Conservation (phyloP, 2,888 invertebrate genomes). For the Sepiola atlantica region DNA sequence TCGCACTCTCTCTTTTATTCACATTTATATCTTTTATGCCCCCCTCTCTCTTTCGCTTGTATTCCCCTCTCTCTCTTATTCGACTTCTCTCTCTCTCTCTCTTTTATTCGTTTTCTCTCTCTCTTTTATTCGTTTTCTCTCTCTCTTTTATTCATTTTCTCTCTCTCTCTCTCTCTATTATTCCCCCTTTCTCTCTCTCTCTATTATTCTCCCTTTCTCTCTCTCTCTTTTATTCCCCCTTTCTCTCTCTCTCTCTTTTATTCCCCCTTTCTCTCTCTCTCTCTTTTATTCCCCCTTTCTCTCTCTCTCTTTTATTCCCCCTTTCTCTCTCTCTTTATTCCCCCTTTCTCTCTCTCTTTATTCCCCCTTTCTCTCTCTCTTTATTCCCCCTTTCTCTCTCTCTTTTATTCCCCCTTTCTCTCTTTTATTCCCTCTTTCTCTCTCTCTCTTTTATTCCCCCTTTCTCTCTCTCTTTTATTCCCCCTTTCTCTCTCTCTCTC, state of each 20-base stretch:
- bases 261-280: no score
- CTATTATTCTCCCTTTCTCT: background rate
- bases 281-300: no score
- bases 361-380: background rate
- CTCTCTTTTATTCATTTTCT: background rate
- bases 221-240: background rate
- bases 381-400: background rate
- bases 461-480: background rate
- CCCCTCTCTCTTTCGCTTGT: no score
- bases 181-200: background rate
- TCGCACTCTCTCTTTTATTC: no score
- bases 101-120: background rate
- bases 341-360: no score
- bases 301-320: no score
- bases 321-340: no score
- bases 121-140: background rate
- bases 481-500: background rate
- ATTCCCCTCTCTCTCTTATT: background rate
- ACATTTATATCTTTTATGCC: no score
- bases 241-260: background rate
- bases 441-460: no score
- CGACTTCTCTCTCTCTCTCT: background rate
- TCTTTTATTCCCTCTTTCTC: no score
- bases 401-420: background rate
- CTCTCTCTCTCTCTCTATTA: background rate